Conservation (phyloP, 2,113 vertebrate genomes). For the Antechinus stuartii region DNA sequence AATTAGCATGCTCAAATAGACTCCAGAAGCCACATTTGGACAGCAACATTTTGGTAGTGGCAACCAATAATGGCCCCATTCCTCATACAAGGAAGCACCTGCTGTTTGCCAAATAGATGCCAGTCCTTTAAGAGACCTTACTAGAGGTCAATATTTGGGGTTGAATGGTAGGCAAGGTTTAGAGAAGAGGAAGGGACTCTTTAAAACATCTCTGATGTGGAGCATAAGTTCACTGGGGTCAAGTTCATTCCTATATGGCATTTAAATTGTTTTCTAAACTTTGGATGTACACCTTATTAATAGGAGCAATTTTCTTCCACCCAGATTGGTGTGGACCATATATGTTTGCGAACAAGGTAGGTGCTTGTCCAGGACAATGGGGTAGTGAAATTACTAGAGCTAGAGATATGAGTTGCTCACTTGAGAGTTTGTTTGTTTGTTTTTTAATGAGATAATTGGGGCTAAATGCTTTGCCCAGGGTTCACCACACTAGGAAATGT, state of each 20-base stretch:
- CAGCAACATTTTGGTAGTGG: conserved; percentile 93
- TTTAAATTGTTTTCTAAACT: background rate
- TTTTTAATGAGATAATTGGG: too few species aligned
- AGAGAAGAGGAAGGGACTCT: too few species aligned
- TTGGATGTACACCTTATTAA: background rate
- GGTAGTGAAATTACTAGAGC: conserved; percentile 93
- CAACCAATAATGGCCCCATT: conserved; percentile 93
- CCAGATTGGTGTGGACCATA: conserved; percentile 89
- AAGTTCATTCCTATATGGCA: background rate
- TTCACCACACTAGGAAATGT: too few species aligned
- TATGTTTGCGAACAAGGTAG: conserved; percentile 94
- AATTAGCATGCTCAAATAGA: background rate
- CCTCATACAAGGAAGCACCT: conserved; percentile 94
- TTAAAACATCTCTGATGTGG: background rate
- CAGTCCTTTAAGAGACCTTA: background rate
- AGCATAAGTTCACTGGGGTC: background rate
- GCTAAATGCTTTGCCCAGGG: too few species aligned
- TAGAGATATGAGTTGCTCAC: conserved; percentile 87
- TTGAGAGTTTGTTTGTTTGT: too few species aligned
- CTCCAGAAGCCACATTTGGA: conserved; percentile 90
- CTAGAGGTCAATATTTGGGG: too few species aligned
- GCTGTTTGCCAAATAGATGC: conserved; percentile 89
- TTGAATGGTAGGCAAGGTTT: background rate
- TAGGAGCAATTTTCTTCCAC: background rate
- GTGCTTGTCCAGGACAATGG: conserved; percentile 90